phyloP scores from a whole-genome alignment of 2,113 vertebrate species.

The Neotragus pygmaeus region DNA sequence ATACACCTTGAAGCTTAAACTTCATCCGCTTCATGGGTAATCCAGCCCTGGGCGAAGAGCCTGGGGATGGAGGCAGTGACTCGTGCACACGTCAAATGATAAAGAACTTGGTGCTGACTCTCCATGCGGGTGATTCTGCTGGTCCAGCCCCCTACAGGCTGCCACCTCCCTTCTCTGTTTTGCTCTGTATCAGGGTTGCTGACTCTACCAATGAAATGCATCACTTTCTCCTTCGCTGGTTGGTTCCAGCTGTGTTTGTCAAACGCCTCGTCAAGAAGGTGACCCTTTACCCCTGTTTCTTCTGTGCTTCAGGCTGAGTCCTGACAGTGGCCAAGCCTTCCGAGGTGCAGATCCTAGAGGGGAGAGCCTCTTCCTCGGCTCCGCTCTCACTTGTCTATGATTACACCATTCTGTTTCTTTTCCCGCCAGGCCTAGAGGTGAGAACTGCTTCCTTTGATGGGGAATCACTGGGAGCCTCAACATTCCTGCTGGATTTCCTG shows the following conservation, averaged over 20 bases:
- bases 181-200: background rate
- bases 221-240: background rate
- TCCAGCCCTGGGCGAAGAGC: background rate
- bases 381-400: background rate
- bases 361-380: background rate
- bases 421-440: background rate
- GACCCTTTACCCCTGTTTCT: background rate
- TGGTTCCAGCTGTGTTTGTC: background rate
- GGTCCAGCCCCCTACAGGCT: rapidly evolving
- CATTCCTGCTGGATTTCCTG: background rate
- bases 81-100: background rate
- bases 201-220: background rate
- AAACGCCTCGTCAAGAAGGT: background rate
- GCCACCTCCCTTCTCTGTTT: background rate
- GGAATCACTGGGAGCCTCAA: background rate
- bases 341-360: background rate
- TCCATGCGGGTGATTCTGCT: background rate
- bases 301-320: background rate
- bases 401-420: background rate
- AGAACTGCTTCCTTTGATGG: background rate
- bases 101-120: background rate
- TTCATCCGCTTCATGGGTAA: background rate
- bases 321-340: background rate
- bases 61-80: background rate
- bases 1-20: background rate